Conservation (phyloP, 2,113 vertebrate genomes). For the Cacatua alba region DNA sequence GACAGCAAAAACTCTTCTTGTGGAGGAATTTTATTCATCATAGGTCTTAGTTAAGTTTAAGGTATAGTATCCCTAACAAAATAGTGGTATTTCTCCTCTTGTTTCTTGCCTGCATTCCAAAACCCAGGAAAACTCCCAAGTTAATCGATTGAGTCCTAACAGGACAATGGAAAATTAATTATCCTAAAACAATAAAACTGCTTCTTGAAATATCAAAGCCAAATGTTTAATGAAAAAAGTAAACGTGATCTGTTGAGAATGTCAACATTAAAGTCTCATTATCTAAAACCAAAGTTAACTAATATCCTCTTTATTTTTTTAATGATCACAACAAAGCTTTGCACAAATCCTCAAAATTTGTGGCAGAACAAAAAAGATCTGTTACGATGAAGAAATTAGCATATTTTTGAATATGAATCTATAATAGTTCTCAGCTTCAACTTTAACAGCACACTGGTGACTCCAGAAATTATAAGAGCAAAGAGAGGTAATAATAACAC, state of each 20-base stretch:
- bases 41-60: background rate
- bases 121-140: background rate
- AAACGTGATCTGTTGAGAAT: background rate
- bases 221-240: background rate
- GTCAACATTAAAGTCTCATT: background rate
- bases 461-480: background rate
- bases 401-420: background rate
- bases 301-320: background rate
- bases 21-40: too few relatives aligned
- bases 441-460: background rate
- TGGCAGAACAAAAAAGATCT: background rate
- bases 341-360: background rate
- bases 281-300: background rate
- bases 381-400: background rate
- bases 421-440: background rate
- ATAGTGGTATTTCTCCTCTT: background rate
- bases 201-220: background rate
- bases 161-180: background rate
- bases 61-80: background rate
- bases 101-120: background rate
- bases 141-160: background rate
- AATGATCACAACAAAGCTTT: background rate
- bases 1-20: background rate
- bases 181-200: background rate
- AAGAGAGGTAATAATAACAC: constrained; percentile 12